Base-by-base conservation (phyloP, 2,888 invertebrate species). In the Apeira syringaria region DNA sequence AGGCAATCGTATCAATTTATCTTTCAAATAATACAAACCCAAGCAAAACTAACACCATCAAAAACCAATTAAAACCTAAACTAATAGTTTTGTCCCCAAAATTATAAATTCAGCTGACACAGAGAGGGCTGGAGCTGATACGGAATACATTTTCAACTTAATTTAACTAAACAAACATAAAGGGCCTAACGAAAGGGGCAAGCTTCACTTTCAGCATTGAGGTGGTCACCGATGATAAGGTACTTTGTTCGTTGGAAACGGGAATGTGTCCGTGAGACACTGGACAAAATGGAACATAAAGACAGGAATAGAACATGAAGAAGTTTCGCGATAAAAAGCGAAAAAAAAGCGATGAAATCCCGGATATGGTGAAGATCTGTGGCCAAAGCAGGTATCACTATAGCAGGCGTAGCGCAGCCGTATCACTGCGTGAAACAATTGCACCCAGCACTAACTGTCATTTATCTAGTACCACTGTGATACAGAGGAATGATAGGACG, bases 141-240 rank as follows among this genome's bases (percentile, higher is more conserved):
- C 72, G 79, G 87, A 85, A 88, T 89, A 88, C 84, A 89, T 88
- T 88, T 88, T 88, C 88, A 86, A 87, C 87, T 87, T 86, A 87
- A 89, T 88, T 88, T 88, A 87, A 85, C 87, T 80, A 82, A 63
- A 77, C 83, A 85, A 87, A 86, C 87, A 86, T 72, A 78, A 79
- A 84, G 85, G 81, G 76, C 64, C 68, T 56, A 72, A 70, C 63
- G 68, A 74, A 79, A 83, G 83, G 87, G 87, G 70, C 80, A 65
- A 70, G 82, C 82, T 83, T 79, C 69, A 81, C 85, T 51, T 82
- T 76, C 71, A 73, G 76, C 78, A 83, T 80, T 78, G 80, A 85
- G 76, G 85, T 86, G 85, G 82, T 77, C 86, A 85, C 79, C 80
- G 82, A 80, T 80, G 87, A 87, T 87, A 88, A 87, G 75, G 77